These are phyloP conservation scores for Leptinotarsa defecta DNA, from an alignment of 1,140 invertebrate species.

Conservation along the genomic window DNA sequence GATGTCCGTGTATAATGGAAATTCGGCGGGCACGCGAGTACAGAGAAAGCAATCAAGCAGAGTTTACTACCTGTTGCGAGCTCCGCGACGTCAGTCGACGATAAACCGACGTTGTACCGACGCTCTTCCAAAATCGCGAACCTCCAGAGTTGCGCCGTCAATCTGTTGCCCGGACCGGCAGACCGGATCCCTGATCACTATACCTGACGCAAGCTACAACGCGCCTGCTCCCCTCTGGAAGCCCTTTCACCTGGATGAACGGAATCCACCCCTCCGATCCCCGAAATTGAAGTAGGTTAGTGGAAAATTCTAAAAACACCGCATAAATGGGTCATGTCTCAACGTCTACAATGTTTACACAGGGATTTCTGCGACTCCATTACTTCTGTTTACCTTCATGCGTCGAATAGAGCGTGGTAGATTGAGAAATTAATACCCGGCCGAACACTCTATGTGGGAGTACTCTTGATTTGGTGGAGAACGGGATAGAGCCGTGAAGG, in stretches of 20 bases:
- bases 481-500: too few relatives aligned
- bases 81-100: slow-evolving; percentile 33
- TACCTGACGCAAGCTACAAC: slow-evolving; percentile 31
- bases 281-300: slow-evolving; percentile 32
- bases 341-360: slow-evolving; percentile 11
- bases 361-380: not conserved
- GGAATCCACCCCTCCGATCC: slow-evolving; percentile 9
- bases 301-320: slow-evolving; percentile 23
- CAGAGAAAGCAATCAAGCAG: slow-evolving; percentile 13
- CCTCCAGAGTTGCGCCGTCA: slow-evolving; percentile 40
- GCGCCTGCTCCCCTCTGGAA: slow-evolving; percentile 36
- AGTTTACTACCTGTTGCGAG: slow-evolving; percentile 43
- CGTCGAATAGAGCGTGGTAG: not conserved
- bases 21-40: not conserved
- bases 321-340: slow-evolving; percentile 19
- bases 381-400: not conserved
- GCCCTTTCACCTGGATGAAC: slow-evolving; percentile 13
- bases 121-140: slow-evolving; percentile 26
- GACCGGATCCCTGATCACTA: slow-evolving; percentile 36
- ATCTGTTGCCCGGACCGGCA: slow-evolving; percentile 38
- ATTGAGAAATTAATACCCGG: too few relatives aligned
- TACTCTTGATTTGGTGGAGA: too few relatives aligned
- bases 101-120: slow-evolving; percentile 24
- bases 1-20: not conserved
- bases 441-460: too few relatives aligned